Base-by-base conservation (phyloP, 2,888 invertebrate genomes). In the Chromoteleia sp. region DNA sequence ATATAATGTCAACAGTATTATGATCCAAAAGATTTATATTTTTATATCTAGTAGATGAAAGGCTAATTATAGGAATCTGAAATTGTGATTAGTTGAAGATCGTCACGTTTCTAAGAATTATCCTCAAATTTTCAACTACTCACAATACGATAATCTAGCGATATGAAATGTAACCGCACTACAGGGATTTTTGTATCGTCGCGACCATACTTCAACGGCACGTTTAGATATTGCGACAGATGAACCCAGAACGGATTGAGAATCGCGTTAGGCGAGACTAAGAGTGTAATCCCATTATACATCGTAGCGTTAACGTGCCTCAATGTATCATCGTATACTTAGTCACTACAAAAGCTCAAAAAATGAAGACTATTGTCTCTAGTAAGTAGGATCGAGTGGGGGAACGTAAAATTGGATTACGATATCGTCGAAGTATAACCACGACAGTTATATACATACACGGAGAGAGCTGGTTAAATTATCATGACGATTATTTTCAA, bases 291-390 rank as follows among this genome's bases (percentile, higher is more conserved):
- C 65, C 78, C 75, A 74, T 82, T 77, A 79, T 76, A 43, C 65
- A 67, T 43, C 67, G 65, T 17, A 29, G 75, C 30, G 71, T 78
- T 52, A 59, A 67, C 43, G 74, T 78, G 75, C 70, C 78, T 75
- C 50, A 71, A 78, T 75, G 74, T 77, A 78, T 75, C 67, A 59
- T 63, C 50, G 78, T 52, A 56, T 67, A 76, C 65, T 82, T 79
- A 82, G 79, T 82, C 82, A 82, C 79, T 82, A 76, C 39, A n/a
- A 39, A 79, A 82, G 82, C 82, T 82, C 82, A 82, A 82, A 70
- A n/a, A 61, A 78, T 39, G 75, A 82, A 82, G 82, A 79, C 71
- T 78, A 71, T 33, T 58, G 75, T 63, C 78, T 61, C 0, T 58
- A 81, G 77, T 81, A 68, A 41, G 67, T 75, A 82, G 82, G 70